Conservation (phyloP, 2,888 invertebrate genomes). For the Chrysodeixis includens region DNA sequence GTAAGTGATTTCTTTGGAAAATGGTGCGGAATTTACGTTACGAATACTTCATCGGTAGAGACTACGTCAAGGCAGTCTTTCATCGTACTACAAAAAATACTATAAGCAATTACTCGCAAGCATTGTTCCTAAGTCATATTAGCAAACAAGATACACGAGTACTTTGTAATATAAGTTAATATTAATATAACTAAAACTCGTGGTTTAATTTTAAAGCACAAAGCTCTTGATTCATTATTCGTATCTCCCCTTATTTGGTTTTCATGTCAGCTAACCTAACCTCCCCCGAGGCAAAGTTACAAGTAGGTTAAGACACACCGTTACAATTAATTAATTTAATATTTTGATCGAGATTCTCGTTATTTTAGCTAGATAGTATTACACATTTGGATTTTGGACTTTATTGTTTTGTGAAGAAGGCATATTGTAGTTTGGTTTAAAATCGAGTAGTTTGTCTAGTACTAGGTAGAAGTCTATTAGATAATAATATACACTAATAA, state of each 20-base stretch:
- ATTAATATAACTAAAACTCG: slow-evolving; percentile 16
- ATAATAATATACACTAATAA: too few relatives aligned
- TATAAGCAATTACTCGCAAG: background rate
- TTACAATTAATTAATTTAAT: slow-evolving; percentile 40
- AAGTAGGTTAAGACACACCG: slow-evolving; percentile 36
- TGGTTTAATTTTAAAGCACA: slow-evolving; percentile 37
- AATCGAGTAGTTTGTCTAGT: too few relatives aligned
- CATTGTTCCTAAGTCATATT: background rate
- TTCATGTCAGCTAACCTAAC: slow-evolving; percentile 34
- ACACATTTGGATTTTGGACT: background rate
- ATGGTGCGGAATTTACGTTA: too few relatives aligned
- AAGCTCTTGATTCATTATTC: slow-evolving; percentile 35
- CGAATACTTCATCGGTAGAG: too few relatives aligned
- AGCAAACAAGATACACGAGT: background rate
- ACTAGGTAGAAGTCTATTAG: too few relatives aligned
- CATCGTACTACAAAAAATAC: background rate
- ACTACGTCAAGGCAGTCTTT: background rate
- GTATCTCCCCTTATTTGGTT: slow-evolving; percentile 37
- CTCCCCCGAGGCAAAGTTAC: slow-evolving; percentile 24
- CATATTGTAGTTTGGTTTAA: background rate
- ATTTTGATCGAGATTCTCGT: slow-evolving; percentile 32
- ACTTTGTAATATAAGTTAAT: slow-evolving; percentile 14
- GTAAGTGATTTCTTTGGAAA: too few relatives aligned
- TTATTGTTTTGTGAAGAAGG: background rate
- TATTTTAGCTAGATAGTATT: slow-evolving; percentile 8